A percentile compares a stretch with the other conserved stretches of the same genome.
Conservation (phyloP, 2,113 vertebrate genomes). For the Mohoua ochrocephala region DNA sequence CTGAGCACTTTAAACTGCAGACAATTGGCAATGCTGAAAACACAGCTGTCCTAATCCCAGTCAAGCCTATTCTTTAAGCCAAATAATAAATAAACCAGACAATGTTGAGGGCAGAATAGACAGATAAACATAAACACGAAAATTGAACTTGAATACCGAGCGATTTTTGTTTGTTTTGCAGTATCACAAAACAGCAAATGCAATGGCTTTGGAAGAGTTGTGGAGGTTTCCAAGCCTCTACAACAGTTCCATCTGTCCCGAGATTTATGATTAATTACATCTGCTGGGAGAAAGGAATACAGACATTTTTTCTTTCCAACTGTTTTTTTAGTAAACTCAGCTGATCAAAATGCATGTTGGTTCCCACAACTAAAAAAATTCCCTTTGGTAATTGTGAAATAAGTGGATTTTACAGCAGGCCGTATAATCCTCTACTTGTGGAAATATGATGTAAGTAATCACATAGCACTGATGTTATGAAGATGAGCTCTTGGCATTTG, state of each 20-base stretch:
- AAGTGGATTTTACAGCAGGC: slow-evolving; percentile 23
- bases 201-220: neutral
- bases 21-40: neutral
- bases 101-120: neutral
- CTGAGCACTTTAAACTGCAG: neutral
- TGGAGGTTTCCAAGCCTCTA: neutral
- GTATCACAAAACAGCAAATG: neutral
- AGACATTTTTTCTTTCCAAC: neutral
- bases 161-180: neutral
- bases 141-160: neutral
- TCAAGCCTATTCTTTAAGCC: neutral
- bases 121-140: slow-evolving; percentile 27
- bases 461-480: neutral
- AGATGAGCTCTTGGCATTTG: slow-evolving; percentile 32
- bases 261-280: neutral
- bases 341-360: neutral
- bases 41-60: slow-evolving; percentile 48
- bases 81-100: slow-evolving; percentile 42
- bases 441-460: neutral
- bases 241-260: slow-evolving; percentile 1
- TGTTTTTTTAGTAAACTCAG: neutral
- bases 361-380: neutral
- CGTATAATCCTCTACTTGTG: slow-evolving; percentile 9
- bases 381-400: neutral
- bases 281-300: neutral